phyloP scores from a whole-genome alignment of 2,797 vertebrate species.

The Apodemus agrarius region DNA sequence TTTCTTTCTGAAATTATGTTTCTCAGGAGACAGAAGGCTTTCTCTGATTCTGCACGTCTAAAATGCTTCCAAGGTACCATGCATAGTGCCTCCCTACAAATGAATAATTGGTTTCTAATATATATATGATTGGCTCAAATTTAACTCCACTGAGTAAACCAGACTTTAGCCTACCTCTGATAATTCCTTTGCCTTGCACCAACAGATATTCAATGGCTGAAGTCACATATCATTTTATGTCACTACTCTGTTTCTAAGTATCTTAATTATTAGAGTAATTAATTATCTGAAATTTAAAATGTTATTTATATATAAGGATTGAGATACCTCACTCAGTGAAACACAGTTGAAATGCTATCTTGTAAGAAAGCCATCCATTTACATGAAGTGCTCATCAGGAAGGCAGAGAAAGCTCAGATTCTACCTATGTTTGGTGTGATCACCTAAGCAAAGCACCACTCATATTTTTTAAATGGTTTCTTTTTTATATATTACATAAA shows the following conservation, averaged over 20 bases:
- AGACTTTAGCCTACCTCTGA: not conserved
- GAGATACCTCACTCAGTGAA: not conserved
- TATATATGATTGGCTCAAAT: not conserved
- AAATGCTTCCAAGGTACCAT: slow-evolving; percentile 29
- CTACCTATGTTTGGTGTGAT: not conserved
- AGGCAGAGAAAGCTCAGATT: not conserved
- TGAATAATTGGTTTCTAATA: slow-evolving; percentile 26
- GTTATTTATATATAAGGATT: not conserved
- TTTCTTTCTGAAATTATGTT: slow-evolving; percentile 67
- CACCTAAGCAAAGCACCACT: not conserved
- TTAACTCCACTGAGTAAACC: slow-evolving; percentile 34
- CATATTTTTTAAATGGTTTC: not conserved
- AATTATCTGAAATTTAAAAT: not conserved
- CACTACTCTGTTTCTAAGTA: not conserved
- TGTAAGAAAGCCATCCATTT: slow-evolving; percentile 7
- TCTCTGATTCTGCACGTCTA: slow-evolving; percentile 36
- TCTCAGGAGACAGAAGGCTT: slow-evolving; percentile 53
- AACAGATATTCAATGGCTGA: slow-evolving; percentile 11
- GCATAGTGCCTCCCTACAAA: slow-evolving; percentile 20
- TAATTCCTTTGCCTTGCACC: not conserved
- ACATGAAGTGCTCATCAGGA: not conserved
- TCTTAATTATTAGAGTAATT: not conserved
- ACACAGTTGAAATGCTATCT: not conserved
- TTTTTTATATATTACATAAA: slow-evolving; percentile 23
- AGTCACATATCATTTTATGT: not conserved